A percentile compares a stretch with the other conserved stretches of the same genome.
These are phyloP conservation scores for Scaptodrosophila lebanonensis DNA, from an alignment of 1,140 invertebrate species.

Conservation along the genomic window DNA sequence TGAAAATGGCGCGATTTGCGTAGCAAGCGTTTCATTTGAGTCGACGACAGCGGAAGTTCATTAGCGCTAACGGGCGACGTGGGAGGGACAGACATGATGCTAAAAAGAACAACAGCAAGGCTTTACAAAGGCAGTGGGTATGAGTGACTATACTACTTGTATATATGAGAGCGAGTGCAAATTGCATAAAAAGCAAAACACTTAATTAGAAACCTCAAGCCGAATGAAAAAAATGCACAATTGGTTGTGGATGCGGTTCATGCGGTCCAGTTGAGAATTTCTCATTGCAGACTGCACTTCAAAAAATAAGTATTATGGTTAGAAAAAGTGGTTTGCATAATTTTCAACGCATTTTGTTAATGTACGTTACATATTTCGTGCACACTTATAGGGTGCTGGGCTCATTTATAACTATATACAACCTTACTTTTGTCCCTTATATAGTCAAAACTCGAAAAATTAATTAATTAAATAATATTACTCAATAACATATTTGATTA, in stretches of 20 bases:
- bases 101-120: neutral
- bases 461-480: no score
- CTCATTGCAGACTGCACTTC: no score
- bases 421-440: no score
- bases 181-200: conserved; percentile 43
- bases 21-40: conserved; percentile 64
- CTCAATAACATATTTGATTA: no score
- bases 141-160: no score
- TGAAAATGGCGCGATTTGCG: conserved; percentile 66
- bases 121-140: neutral
- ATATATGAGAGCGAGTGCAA: conserved; percentile 2
- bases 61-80: conserved; percentile 36
- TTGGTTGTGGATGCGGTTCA: conserved; percentile 36
- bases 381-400: no score
- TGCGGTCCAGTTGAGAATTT: neutral
- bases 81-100: neutral
- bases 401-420: no score
- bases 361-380: no score
- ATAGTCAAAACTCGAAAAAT: no score
- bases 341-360: no score
- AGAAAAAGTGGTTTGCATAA: neutral
- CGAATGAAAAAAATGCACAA: conserved; percentile 21
- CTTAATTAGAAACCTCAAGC: conserved; percentile 61
- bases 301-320: neutral
- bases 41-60: conserved; percentile 57